Conservation (phyloP, 35 echinoderm and acorn worm genomes). For the Strongylocentrotus purpuratus region DNA sequence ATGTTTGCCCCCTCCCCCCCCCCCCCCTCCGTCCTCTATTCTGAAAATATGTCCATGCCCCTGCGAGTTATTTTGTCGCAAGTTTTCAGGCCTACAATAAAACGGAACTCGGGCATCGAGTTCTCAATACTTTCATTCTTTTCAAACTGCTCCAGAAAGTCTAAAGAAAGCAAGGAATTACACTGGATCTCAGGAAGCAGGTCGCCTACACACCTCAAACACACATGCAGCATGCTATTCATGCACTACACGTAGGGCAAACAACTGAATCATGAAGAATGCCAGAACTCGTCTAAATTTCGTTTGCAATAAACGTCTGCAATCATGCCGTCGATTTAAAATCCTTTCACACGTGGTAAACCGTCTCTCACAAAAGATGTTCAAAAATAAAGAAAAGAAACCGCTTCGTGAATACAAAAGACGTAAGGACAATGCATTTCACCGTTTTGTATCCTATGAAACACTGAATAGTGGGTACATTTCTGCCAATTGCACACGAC, state of each 20-base stretch:
- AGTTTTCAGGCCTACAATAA: not conserved
- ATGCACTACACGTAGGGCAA: not conserved
- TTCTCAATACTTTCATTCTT: not conserved
- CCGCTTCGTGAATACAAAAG: too few species aligned
- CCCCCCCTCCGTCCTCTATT: not conserved
- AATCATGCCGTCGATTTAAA: not conserved
- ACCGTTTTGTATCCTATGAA: too few species aligned
- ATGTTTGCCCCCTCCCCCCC: too few species aligned
- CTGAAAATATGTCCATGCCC: not conserved
- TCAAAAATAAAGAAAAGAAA: too few species aligned
- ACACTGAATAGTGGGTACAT: too few species aligned
- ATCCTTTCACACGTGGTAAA: too few species aligned
- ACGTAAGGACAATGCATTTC: too few species aligned
- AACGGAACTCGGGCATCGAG: not conserved
- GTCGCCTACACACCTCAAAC: not conserved
- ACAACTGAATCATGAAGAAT: not conserved
- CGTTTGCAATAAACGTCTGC: not conserved
- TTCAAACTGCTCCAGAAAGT: not conserved
- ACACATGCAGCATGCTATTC: slow-evolving; percentile 13
- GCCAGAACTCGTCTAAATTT: not conserved
- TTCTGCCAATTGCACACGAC: too few species aligned
- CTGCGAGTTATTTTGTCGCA: not conserved
- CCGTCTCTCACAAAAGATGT: too few species aligned
- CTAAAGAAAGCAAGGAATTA: not conserved
- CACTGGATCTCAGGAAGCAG: not conserved